Conservation (phyloP, 2,888 invertebrate genomes). For the Platerodrilus igneus region DNA sequence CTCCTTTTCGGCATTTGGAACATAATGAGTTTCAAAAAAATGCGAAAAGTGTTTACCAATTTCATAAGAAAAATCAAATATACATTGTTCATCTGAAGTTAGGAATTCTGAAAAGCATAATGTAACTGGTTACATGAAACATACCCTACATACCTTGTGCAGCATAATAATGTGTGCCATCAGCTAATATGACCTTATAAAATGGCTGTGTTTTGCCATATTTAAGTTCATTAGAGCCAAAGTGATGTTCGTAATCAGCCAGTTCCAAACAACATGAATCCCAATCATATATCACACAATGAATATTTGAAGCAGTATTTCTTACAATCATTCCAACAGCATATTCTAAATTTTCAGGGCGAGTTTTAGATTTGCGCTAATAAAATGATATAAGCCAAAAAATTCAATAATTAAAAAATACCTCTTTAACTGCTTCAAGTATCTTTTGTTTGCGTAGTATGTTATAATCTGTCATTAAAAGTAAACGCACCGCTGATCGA, state of each 20-base stretch:
- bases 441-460: no score
- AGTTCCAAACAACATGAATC: slow-evolving; percentile 54
- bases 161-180: slow-evolving; percentile 64
- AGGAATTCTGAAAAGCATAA: no score
- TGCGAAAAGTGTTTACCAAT: no score
- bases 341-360: slow-evolving; percentile 46
- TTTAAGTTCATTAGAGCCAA: slow-evolving; percentile 53
- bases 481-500: no score
- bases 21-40: slow-evolving; percentile 59
- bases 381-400: slow-evolving; percentile 3
- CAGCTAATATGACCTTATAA: slow-evolving; percentile 64
- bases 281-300: slow-evolving; percentile 70
- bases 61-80: no score
- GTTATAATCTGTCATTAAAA: no score
- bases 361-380: slow-evolving; percentile 21
- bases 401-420: no score
- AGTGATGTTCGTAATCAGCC: slow-evolving; percentile 54
- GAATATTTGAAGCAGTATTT: slow-evolving; percentile 58
- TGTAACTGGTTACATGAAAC: no score
- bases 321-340: slow-evolving; percentile 70
- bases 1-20: slow-evolving; percentile 59
- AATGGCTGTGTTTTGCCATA: slow-evolving; percentile 60
- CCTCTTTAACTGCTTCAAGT: no score
- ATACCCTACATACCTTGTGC: slow-evolving; percentile 63
- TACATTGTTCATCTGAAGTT: no score